These are phyloP conservation scores for Manis javanica DNA, from an alignment of 2,797 vertebrate species.

Conservation along the genomic window DNA sequence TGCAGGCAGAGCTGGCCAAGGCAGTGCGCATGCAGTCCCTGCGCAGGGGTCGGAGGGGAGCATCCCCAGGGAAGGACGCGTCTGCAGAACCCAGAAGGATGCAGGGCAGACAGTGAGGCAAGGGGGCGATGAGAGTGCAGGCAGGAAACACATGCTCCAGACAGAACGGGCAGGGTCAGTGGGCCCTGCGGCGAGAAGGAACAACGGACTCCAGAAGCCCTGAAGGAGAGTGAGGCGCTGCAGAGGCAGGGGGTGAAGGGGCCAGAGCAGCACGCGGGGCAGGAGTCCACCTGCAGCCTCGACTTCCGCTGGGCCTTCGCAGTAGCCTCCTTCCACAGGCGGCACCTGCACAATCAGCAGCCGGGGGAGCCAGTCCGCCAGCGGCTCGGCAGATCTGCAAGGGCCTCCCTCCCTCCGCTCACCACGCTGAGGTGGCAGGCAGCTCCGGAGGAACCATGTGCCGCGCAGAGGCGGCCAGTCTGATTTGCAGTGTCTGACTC, in stretches of 20 bases:
- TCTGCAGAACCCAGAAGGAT: background rate
- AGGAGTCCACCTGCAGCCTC: background rate
- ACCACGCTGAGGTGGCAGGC: background rate
- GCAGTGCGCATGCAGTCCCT: background rate
- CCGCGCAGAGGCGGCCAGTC: conserved; percentile 66
- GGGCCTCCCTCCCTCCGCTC: background rate
- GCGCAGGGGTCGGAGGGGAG: background rate
- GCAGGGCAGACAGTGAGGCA: fast-evolving
- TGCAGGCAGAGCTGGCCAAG: no score
- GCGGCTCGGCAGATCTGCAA: background rate
- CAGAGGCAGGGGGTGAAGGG: no score
- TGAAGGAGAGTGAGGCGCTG: no score
- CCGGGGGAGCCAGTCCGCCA: background rate
- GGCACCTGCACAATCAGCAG: fast-evolving
- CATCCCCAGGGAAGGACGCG: fast-evolving
- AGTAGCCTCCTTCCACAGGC: background rate
- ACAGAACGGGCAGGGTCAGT: fast-evolving
- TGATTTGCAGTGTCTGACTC: conserved; percentile 68
- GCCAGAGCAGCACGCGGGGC: no score
- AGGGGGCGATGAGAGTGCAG: fast-evolving
- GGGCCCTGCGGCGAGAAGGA: fast-evolving
- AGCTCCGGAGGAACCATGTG: conserved; percentile 22
- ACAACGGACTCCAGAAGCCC: fast-evolving
- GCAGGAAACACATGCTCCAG: fast-evolving
- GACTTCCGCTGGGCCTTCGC: background rate